phyloP scores from a whole-genome alignment of 2,797 vertebrate species.

The Pachyuromys duprasi region DNA sequence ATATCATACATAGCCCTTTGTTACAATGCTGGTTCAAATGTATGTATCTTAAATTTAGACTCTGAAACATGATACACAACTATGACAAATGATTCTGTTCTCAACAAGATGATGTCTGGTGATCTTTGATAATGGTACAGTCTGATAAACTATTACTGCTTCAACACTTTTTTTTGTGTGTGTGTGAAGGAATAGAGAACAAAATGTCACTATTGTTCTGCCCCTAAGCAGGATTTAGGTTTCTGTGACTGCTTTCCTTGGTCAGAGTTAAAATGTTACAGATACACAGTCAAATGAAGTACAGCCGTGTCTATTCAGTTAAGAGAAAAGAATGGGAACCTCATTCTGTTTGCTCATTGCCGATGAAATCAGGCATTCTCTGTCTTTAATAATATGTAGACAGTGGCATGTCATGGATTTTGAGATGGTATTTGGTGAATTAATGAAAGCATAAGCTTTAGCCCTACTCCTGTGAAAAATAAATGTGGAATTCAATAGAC shows the following conservation, averaged over 20 bases:
- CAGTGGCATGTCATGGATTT: constrained; percentile 74
- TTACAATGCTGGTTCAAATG: constrained; percentile 5
- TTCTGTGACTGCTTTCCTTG: constrained; percentile 27
- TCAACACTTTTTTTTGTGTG: neutral
- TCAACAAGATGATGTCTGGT: constrained; percentile 27
- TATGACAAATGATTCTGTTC: constrained; percentile 36
- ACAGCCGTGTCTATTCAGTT: constrained; percentile 34
- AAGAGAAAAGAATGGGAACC: neutral
- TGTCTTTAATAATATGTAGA: constrained; percentile 65
- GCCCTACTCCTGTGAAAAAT: constrained; percentile 78
- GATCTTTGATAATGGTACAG: constrained; percentile 38
- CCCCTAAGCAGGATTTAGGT: neutral
- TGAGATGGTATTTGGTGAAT: constrained; percentile 73
- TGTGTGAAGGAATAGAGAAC: neutral
- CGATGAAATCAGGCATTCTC: constrained; percentile 67
- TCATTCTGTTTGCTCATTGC: constrained; percentile 68
- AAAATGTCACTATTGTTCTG: neutral
- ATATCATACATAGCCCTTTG: constrained; percentile 14
- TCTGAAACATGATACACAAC: constrained; percentile 34
- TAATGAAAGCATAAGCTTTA: constrained; percentile 76
- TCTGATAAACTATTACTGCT: constrained; percentile 26
- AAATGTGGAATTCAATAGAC: constrained; percentile 78
- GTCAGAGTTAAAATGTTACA: neutral
- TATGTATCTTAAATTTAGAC: neutral
- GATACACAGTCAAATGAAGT: constrained; percentile 17